A percentile compares a stretch with the other conserved stretches of the same genome.
phyloP scores from a whole-genome alignment of 2,113 vertebrate genomes.

The Himantopus leucocephalus region DNA sequence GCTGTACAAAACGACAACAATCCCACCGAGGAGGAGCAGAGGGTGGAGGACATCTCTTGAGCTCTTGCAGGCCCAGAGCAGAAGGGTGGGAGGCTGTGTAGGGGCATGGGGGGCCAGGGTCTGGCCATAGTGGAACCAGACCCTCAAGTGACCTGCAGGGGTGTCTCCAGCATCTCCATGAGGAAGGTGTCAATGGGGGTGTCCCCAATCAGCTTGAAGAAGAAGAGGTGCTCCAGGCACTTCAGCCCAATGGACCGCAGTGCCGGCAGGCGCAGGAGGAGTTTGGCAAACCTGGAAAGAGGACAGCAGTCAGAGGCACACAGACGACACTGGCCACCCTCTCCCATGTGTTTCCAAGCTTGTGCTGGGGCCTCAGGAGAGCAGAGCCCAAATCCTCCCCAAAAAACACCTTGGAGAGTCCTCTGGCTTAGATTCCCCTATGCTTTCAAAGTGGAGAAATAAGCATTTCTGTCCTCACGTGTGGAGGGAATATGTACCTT shows the following conservation, averaged over 20 bases:
- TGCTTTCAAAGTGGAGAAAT: not conserved
- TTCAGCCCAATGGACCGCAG: slow-evolving; percentile 94
- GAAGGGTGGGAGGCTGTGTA: not conserved
- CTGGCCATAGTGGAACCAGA: not conserved
- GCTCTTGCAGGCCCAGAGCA: not conserved
- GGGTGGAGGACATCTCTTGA: slow-evolving; percentile 6
- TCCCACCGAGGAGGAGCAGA: slow-evolving; percentile 16
- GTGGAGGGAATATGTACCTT: not conserved
- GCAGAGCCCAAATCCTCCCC: not conserved
- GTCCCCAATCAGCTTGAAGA: slow-evolving; percentile 97
- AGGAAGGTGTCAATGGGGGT: slow-evolving; percentile 97
- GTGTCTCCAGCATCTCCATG: slow-evolving; percentile 97
- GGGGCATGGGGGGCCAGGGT: not conserved
- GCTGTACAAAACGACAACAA: slow-evolving; percentile 49
- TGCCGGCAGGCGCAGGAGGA: slow-evolving; percentile 89
- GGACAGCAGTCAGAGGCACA: not conserved
- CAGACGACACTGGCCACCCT: not conserved
- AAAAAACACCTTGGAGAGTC: not conserved
- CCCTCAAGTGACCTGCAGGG: slow-evolving; percentile 91
- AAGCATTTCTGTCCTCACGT: fast-evolving
- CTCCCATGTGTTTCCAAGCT: not conserved
- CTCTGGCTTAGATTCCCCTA: not conserved
- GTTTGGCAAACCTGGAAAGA: slow-evolving; percentile 88
- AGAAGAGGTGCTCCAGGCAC: slow-evolving; percentile 96
- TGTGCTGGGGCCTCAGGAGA: not conserved